Evolutionary conservation across 1,140 invertebrate species (phyloP).

Genomic region (Brachionus asplanchnoidis): DNA sequence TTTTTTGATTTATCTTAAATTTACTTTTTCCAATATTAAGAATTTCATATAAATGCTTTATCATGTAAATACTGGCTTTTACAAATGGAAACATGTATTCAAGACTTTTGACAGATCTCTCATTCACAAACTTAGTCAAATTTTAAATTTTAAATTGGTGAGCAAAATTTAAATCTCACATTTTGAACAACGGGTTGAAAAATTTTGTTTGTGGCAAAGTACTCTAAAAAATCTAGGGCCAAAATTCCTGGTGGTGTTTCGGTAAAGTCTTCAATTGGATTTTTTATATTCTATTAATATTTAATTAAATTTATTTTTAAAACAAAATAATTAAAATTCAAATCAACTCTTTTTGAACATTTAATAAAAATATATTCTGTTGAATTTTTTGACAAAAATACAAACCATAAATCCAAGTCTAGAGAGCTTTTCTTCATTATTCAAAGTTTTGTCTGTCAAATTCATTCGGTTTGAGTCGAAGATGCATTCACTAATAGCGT

Average conservation of each 20-base stretch:
- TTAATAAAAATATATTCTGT: too few relatives aligned
- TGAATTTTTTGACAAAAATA: too few relatives aligned
- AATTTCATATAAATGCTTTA: constrained; percentile 1
- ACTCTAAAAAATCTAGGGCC: constrained; percentile 27
- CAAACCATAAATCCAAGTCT: constrained; percentile 5
- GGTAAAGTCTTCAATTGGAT: constrained; percentile 8
- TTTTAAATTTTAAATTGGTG: neutral
- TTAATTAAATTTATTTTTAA: neutral
- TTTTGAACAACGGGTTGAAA: constrained; percentile 6
- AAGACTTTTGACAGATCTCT: neutral
- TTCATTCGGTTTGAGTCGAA: neutral
- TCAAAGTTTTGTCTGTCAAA: neutral
- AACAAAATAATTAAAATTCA: too few relatives aligned
- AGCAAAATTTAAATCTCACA: neutral
- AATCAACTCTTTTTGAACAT: too few relatives aligned
- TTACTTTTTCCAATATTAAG: constrained; percentile 9
- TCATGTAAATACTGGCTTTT: constrained; percentile 31
- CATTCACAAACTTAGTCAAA: neutral
- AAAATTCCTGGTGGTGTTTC: constrained; percentile 2
- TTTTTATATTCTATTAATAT: neutral
- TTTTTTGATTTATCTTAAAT: neutral
- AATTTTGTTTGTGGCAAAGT: neutral
- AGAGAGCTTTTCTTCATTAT: neutral
- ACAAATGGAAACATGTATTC: constrained; percentile 38
- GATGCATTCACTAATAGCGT: neutral